Conservation (phyloP, 2,113 vertebrate species). For the Rana temporaria region DNA sequence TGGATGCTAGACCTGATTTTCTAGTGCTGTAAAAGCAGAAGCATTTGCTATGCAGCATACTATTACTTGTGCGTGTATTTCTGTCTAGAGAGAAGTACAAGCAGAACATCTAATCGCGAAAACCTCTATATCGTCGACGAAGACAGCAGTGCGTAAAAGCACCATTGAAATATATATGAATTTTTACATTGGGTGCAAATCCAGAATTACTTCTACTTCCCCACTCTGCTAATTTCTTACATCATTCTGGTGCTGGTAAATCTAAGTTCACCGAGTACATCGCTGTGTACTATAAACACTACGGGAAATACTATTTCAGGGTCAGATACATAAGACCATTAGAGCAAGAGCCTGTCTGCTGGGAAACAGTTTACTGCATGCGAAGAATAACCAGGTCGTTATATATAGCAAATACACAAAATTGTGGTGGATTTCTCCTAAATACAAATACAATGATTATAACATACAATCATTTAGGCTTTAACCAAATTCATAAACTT, state of each 20-base stretch:
- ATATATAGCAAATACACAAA: not conserved
- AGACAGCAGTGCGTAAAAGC: not conserved
- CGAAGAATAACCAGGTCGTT: no score
- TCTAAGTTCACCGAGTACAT: constrained; percentile 14
- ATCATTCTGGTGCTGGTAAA: not conserved
- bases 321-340: not conserved
- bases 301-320: not conserved
- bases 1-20: no score
- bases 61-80: no score
- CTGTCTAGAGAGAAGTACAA: not conserved
- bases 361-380: not conserved
- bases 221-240: not conserved
- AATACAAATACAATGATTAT: no score
- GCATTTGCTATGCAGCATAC: no score
- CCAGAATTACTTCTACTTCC: not conserved
- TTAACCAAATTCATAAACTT: no score
- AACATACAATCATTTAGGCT: no score
- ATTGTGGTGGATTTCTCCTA: no score
- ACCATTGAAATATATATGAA: not conserved
- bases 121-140: not conserved
- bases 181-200: not conserved
- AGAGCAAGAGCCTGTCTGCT: no score
- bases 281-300: not conserved
- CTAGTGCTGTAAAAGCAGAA: no score
- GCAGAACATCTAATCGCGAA: constrained; percentile 1